phyloP scores from a whole-genome alignment of 2,888 invertebrate species.

The Spicauda simplicius region DNA sequence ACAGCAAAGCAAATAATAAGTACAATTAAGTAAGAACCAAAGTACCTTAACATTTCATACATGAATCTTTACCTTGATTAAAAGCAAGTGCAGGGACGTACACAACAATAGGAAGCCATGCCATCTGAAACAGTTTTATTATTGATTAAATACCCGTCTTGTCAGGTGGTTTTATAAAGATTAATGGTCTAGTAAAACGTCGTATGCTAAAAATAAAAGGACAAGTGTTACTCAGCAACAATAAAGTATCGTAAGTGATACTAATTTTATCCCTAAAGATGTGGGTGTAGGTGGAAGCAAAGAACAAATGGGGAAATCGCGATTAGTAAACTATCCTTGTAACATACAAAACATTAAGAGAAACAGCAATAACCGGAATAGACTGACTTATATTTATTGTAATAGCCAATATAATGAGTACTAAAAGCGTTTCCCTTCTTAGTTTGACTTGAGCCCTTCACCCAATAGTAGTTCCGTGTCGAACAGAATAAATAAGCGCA shows the following conservation, averaged over 20 bases:
- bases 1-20: no score
- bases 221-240: neutral
- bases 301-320: no score
- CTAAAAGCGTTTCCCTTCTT: no score
- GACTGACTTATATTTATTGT: no score
- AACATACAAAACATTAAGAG: neutral
- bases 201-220: neutral
- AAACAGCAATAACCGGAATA: neutral
- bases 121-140: slow-evolving; percentile 73
- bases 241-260: neutral
- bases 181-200: slow-evolving; percentile 2
- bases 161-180: slow-evolving; percentile 11
- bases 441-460: no score
- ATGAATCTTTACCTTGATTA: slow-evolving; percentile 86
- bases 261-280: neutral
- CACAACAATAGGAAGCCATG: slow-evolving; percentile 89
- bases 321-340: no score
- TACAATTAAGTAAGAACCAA: no score
- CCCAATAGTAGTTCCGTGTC: no score
- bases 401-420: no score
- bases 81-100: slow-evolving; percentile 90
- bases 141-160: slow-evolving; percentile 25
- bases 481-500: no score
- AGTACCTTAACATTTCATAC: neutral
- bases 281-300: no score